These are phyloP conservation scores for Mallotus villosus DNA, from an alignment of 2,797 vertebrate species.

Conservation along the genomic window DNA sequence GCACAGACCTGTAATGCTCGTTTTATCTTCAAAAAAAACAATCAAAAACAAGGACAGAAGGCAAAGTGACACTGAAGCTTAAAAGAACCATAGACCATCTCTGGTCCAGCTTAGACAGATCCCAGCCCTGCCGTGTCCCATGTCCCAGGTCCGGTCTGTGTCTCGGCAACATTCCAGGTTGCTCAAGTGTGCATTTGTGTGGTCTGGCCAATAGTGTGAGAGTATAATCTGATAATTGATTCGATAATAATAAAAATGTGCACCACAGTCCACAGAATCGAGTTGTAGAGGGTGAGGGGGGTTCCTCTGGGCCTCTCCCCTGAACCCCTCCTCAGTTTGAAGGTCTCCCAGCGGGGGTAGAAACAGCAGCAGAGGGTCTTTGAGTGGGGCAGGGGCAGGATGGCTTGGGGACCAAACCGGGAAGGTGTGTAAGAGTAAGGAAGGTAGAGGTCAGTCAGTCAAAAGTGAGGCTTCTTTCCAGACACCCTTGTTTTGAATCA, in stretches of 20 bases:
- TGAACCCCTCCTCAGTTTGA: conserved; percentile 27
- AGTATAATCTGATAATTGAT: conserved; percentile 49
- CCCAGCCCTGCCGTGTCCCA: neutral
- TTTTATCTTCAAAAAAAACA: conserved; percentile 15
- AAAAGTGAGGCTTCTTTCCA: conserved; percentile 36
- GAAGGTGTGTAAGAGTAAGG: conserved; percentile 50
- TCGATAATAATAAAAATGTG: conserved; percentile 49
- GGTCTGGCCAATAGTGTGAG: conserved; percentile 72
- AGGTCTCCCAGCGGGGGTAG: conserved; percentile 48
- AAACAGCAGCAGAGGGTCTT: conserved; percentile 42
- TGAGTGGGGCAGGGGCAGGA: conserved; percentile 26
- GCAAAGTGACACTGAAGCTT: conserved; percentile 44
- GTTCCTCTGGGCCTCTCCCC: conserved; percentile 44
- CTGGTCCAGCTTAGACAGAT: neutral
- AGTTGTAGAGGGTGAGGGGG: conserved; percentile 61
- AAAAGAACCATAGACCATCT: conserved; percentile 39
- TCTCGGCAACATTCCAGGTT: conserved; percentile 41
- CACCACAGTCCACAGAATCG: conserved; percentile 61
- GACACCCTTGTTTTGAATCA: neutral
- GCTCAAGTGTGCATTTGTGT: conserved; percentile 54
- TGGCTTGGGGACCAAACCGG: conserved; percentile 46
- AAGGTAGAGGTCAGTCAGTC: conserved; percentile 30
- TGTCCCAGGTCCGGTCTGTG: neutral
- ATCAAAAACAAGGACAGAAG: conserved; percentile 13
- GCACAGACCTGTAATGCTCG: conserved; percentile 62